Conservation (phyloP, 2,113 vertebrate genomes). For the Callorhinus ursinus region DNA sequence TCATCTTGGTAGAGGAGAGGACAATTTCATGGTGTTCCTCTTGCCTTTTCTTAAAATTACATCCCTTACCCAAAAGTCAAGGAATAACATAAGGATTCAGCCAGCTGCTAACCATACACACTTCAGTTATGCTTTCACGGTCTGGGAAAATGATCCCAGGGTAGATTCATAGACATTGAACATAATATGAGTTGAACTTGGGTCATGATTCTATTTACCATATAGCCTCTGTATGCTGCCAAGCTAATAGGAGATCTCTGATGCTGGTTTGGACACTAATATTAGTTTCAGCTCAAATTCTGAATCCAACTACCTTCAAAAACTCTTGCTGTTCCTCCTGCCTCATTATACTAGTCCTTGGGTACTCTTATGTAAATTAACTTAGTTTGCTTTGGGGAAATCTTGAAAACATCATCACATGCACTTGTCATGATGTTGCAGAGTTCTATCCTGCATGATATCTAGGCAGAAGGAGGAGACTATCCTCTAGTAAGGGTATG, state of each 20-base stretch:
- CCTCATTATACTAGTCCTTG: too few relatives aligned
- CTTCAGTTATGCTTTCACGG: background rate
- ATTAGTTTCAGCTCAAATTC: background rate
- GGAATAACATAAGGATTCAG: background rate
- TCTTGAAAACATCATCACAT: background rate
- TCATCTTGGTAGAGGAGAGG: background rate
- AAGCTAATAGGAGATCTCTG: background rate
- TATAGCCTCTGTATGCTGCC: background rate
- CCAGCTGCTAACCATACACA: background rate
- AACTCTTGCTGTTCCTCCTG: background rate
- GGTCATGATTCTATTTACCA: background rate
- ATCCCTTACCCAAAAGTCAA: background rate
- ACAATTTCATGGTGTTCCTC: background rate
- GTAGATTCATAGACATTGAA: background rate
- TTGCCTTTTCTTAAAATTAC: background rate
- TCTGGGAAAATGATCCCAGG: background rate
- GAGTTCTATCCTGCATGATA: background rate
- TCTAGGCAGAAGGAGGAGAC: background rate
- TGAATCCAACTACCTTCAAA: background rate
- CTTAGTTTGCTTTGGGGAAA: background rate
- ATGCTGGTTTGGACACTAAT: background rate
- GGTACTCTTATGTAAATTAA: background rate
- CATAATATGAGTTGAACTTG: background rate
- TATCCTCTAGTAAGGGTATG: background rate
- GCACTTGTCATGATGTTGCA: background rate